Evolutionary conservation across 1,140 invertebrate species (phyloP), one percentile per base, ranked within the genome.

Genomic region (Zophobas atratus): DNA sequence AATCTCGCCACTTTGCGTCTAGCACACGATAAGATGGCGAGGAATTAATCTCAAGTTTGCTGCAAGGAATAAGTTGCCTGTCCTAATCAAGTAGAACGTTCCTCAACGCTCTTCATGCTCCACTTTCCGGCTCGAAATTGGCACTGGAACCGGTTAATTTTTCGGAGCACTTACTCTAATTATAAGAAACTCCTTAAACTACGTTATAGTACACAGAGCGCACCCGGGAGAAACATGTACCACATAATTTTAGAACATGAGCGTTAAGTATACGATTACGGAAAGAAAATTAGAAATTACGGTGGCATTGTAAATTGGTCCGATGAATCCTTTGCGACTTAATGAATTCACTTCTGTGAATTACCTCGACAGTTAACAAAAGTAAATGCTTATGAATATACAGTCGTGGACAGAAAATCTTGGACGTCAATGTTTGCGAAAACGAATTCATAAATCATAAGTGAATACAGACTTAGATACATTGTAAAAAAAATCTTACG

Each of bases 121-220:
- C 39, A 67, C 60, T 67, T 67, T 67, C 38, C 20, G 38, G 55
- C 8, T n/a, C 38, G 39, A 33, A 67, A 67, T 67, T 67, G 60
- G 60, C 60, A 67, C 60, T 67, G 60, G 60, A 67, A 67, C 60
- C 60, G 60, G 60, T 67, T 67, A 67, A 67, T 67, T 67, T 67
- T 67, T 67, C 60, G 38, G 60, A 67, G 60, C 60, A 67, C 60
- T 67, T 67, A 67, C 60, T 41, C 60, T 67, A 67, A 67, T 67
- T 67, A 67, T 67, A 67, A 67, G 60, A 67, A 67, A 67, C 6
- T 67, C 56, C 5, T 67, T 6, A 20, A 43, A 67, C 38, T 67
- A 67, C 39, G 43, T 39, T 5, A 20, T 20, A 33, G 3, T 67
- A 43, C 60, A 43, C 6, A n/a, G 38, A 20, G 49, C 4, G 4